A percentile compares a stretch with the other conserved stretches of the same genome.
phyloP scores from a whole-genome alignment of 1,140 invertebrate species.

The Cotesia chilonis region DNA sequence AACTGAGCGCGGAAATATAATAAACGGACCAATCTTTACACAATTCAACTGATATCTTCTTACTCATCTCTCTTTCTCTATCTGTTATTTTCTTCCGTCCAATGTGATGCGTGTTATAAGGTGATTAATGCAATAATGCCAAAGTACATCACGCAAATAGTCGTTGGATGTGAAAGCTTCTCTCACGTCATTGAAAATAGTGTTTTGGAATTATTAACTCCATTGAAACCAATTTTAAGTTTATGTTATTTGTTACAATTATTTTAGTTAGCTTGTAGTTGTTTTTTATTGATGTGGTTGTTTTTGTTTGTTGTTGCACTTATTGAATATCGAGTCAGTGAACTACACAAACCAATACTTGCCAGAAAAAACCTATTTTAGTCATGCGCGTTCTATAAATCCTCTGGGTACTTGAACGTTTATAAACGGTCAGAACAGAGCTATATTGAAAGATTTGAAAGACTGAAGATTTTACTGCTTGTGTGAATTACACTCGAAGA shows the following conservation, averaged over 20 bases:
- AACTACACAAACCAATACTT: background rate
- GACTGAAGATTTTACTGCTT: constrained; percentile 21
- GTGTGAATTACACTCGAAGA: constrained; percentile 35
- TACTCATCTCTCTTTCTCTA: constrained; percentile 14
- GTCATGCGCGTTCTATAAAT: constrained; percentile 34
- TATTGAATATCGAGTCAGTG: constrained; percentile 10
- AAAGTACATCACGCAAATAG: constrained; percentile 21
- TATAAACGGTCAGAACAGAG: constrained; percentile 33
- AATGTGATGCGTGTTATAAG: constrained; percentile 19
- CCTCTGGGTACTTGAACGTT: constrained; percentile 33
- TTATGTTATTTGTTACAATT: background rate
- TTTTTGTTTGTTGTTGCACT: constrained; percentile 12
- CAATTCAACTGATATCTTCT: constrained; percentile 9
- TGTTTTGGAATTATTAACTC: constrained; percentile 15
- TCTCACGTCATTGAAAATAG: constrained; percentile 21
- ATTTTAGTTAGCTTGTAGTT: background rate
- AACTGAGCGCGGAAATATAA: constrained; percentile 33
- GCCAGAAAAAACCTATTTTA: constrained; percentile 4
- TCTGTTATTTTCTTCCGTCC: constrained; percentile 10
- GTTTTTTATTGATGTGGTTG: constrained; percentile 1
- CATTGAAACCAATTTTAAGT: constrained; percentile 21
- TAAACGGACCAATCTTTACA: constrained; percentile 10
- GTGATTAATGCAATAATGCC: constrained; percentile 31
- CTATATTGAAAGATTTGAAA: background rate
- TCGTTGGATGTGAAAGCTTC: constrained; percentile 26